Evolutionary conservation across 2,888 invertebrate genomes (phyloP).

Genomic region (Drosophila silvestris): DNA sequence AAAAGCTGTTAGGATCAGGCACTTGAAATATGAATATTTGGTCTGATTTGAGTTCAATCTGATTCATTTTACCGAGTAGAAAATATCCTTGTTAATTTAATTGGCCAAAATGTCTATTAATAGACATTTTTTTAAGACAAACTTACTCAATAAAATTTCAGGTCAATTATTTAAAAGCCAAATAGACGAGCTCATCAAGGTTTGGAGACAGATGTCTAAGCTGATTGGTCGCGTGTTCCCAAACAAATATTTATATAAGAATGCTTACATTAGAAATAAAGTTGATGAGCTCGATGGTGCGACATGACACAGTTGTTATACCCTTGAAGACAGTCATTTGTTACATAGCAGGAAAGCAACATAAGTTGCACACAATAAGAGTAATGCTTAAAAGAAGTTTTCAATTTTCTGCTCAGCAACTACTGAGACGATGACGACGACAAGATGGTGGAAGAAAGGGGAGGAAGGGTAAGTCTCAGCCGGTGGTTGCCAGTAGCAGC

Average conservation of each 20-base stretch:
- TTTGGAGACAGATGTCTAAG: conserved; percentile 14
- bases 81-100: neutral
- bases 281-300: conserved; percentile 31
- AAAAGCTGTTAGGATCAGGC: no score
- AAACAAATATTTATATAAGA: conserved; percentile 32
- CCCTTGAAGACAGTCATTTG: conserved; percentile 43
- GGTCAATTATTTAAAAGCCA: conserved; percentile 6
- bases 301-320: conserved; percentile 54
- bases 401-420: conserved; percentile 80
- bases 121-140: neutral
- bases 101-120: neutral
- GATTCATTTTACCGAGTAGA: no score
- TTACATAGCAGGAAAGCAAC: conserved; percentile 23
- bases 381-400: conserved; percentile 74
- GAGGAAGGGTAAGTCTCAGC: conserved; percentile 25
- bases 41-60: no score
- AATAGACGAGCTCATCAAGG: conserved; percentile 6
- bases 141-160: neutral
- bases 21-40: no score
- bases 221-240: conserved; percentile 23
- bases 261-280: conserved; percentile 15
- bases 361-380: conserved; percentile 34
- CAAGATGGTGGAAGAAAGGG: neutral
- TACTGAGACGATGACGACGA: conserved; percentile 48
- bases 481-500: conserved; percentile 59